phyloP scores from a whole-genome alignment of 2,113 vertebrate genomes.

The Ceratotherium simum region DNA sequence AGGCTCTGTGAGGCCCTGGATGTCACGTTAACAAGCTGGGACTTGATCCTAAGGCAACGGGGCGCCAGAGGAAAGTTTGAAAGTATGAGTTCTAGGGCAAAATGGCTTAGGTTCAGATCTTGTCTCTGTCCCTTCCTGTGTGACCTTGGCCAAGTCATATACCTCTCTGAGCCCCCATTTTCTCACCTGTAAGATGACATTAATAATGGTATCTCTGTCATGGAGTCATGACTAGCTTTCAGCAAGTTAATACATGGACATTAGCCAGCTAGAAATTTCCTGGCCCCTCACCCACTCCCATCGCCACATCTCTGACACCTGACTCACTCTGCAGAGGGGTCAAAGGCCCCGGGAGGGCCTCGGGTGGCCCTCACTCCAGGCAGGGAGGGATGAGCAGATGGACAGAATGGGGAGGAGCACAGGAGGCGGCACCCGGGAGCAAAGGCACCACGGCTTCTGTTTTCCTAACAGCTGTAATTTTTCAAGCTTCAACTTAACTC shows the following conservation, averaged over 20 bases:
- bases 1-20: background rate
- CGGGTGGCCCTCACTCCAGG: background rate
- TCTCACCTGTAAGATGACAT: background rate
- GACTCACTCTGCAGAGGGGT: background rate
- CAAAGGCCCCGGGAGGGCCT: background rate
- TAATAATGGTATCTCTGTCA: background rate
- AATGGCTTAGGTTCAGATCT: background rate
- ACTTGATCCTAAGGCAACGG: background rate
- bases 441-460: background rate
- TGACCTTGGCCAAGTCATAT: background rate
- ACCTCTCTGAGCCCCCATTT: background rate
- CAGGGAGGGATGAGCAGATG: background rate
- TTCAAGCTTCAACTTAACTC: slow-evolving; percentile 15
- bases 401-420: background rate
- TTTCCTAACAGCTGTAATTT: background rate
- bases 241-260: background rate
- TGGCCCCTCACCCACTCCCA: no score
- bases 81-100: background rate
- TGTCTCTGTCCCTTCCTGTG: background rate
- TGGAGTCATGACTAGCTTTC: background rate
- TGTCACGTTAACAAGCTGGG: background rate
- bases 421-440: background rate
- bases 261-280: background rate
- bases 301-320: background rate
- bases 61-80: background rate